Evolutionary conservation across 2,888 invertebrate species (phyloP), one percentile per base, ranked within the genome.

Genomic region (Drosophila meridiana): DNA sequence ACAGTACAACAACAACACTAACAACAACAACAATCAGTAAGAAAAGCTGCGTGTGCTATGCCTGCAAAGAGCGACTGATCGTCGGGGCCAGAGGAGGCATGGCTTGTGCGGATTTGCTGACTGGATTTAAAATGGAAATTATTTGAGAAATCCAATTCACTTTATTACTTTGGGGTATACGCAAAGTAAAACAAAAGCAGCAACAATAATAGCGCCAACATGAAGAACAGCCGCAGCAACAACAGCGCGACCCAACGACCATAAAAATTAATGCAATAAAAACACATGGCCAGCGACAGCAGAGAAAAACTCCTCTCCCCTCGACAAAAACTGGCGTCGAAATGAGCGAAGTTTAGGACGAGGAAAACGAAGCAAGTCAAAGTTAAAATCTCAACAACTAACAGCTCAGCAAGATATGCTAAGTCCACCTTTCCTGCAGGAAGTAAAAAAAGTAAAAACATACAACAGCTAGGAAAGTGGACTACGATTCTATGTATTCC

Each of bases 211-310:
- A 13, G 26, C 45, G 28, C 28, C 47, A 47, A 47, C 47, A 28
- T 47, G 4, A 47, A n/a, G 48, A 55, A 30, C 60, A 60, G 26
- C 53, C 68, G 52, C 55, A 70, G 52, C 59, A 75, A 65, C 61
- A 71, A 59, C 64, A 87, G 67, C 71, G 65, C 65, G 73, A 69
- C 69, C 81, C 81, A 79, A 71, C 70, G 75, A 82, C 82, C 87
- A 88, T 85, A 85, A 85, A 85, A 85, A 85, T 88, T 85, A 85
- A 85, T 85, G 88, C 85, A 88, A 88, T 88, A 85, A 85, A 85
- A 85, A 83, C 85, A 88, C 85, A 85, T 86, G 87, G 71, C 58
- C 67, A 73, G 59, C 68, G 78, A 63, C 78, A 76, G 66, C 73
- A 53, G 57, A 60, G 58, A 47, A 52, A 71, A 26, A 20, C 20